phyloP scores from a whole-genome alignment of 2,113 vertebrate genomes.

The Brachyhypopomus gauderio region DNA sequence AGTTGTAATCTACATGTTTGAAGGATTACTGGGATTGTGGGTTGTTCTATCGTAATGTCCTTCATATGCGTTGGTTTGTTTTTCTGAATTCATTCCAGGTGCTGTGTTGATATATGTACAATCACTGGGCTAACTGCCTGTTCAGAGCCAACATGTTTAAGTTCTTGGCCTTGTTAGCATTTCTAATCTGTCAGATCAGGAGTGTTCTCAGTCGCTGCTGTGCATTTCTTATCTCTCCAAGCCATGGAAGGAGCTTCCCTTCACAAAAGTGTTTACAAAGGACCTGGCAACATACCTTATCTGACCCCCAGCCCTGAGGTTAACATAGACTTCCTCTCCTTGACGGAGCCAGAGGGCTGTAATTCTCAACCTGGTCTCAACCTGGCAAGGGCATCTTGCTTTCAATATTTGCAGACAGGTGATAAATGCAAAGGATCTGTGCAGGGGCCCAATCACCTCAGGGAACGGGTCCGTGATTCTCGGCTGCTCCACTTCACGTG shows the following conservation, averaged over 20 bases:
- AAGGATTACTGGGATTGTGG: background rate
- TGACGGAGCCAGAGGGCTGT: background rate
- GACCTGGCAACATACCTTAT: constrained; percentile 42
- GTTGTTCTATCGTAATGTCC: background rate
- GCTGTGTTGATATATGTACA: constrained; percentile 21
- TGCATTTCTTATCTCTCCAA: constrained; percentile 43
- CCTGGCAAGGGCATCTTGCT: background rate
- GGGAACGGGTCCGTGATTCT: background rate
- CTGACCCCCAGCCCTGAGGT: constrained; percentile 31
- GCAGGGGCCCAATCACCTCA: background rate
- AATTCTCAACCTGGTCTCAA: background rate
- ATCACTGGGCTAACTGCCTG: constrained; percentile 19
- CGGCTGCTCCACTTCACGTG: background rate
- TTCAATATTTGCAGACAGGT: background rate
- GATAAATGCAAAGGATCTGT: background rate
- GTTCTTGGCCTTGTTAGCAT: constrained; percentile 28
- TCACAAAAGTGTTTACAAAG: constrained; percentile 54
- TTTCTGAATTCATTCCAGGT: constrained; percentile 24
- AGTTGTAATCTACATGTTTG: background rate
- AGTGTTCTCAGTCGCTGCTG: constrained; percentile 33
- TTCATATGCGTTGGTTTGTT: constrained; percentile 11
- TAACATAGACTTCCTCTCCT: constrained; percentile 16
- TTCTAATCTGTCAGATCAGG: constrained; percentile 51
- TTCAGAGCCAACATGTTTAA: constrained; percentile 43
- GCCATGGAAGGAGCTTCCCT: constrained; percentile 19